These are phyloP conservation scores for Phenganax stokvisi DNA, from an alignment of 92 coral and sea anemone species.

Conservation along the genomic window DNA sequence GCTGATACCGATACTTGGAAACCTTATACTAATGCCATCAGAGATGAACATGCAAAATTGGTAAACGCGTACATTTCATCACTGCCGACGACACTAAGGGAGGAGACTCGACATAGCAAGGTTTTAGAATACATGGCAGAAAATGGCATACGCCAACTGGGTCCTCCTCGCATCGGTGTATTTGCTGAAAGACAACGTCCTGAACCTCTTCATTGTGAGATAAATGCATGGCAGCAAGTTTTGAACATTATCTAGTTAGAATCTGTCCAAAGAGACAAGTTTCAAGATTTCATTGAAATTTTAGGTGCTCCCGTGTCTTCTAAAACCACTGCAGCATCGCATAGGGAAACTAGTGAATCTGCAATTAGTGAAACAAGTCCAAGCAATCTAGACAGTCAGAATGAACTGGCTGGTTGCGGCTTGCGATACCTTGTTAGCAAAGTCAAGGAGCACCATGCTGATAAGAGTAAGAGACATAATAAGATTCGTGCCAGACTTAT, in stretches of 20 bases:
- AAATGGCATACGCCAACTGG: too few relatives aligned
- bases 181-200: too few relatives aligned
- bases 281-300: slow-evolving; percentile 1
- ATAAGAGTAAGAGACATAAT: slow-evolving; percentile 50
- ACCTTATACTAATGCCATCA: slow-evolving; percentile 18
- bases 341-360: background rate
- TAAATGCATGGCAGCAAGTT: too few relatives aligned
- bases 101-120: slow-evolving; percentile 20
- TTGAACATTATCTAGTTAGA: too few relatives aligned
- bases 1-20: slow-evolving; percentile 22
- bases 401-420: slow-evolving; percentile 47
- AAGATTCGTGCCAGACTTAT: slow-evolving; percentile 51
- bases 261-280: background rate
- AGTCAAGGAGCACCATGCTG: slow-evolving; percentile 1
- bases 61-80: slow-evolving; percentile 3
- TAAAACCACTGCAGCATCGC: background rate
- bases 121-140: too few relatives aligned
- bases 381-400: background rate
- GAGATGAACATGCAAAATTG: slow-evolving; percentile 31
- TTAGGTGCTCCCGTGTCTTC: slow-evolving; percentile 21
- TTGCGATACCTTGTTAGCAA: slow-evolving; percentile 44
- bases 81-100: slow-evolving; percentile 13
- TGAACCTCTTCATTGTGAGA: too few relatives aligned
- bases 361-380: too few relatives aligned
- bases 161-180: too few relatives aligned